phyloP scores from a whole-genome alignment of 1,140 invertebrate genomes.

The Drosophila quadrilineata region DNA sequence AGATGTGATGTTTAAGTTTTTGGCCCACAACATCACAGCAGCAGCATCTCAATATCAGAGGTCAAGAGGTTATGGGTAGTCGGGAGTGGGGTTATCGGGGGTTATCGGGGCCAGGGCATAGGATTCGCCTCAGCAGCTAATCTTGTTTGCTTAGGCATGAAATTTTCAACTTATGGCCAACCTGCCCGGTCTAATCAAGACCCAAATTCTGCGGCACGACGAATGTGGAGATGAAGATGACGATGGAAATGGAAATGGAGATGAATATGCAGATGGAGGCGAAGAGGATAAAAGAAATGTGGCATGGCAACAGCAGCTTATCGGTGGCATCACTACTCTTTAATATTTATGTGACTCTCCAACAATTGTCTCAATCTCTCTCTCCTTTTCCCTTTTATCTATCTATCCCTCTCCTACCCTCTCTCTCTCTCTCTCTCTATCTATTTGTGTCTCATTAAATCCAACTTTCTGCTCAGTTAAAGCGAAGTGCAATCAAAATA shows the following conservation, averaged over 20 bases:
- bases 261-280: too few species aligned
- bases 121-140: constrained; percentile 22
- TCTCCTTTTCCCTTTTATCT: neutral
- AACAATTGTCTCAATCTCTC: neutral
- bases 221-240: too few species aligned
- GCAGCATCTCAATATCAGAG: too few species aligned
- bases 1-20: constrained; percentile 20
- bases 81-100: neutral
- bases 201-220: constrained; percentile 15
- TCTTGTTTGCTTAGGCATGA: constrained; percentile 50
- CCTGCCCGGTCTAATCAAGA: constrained; percentile 34
- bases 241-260: too few species aligned
- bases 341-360: constrained; percentile 35
- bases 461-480: neutral
- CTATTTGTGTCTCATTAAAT: neutral
- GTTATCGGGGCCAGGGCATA: neutral
- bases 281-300: too few species aligned
- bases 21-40: too few species aligned
- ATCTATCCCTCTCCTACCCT: neutral
- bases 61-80: neutral
- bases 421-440: too few species aligned
- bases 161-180: constrained; percentile 35
- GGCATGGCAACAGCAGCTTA: constrained; percentile 28
- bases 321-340: constrained; percentile 32
- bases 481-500: constrained; percentile 41